These are phyloP conservation scores for Agrilus planipennis DNA, from an alignment of 1,140 invertebrate genomes.

Conservation along the genomic window DNA sequence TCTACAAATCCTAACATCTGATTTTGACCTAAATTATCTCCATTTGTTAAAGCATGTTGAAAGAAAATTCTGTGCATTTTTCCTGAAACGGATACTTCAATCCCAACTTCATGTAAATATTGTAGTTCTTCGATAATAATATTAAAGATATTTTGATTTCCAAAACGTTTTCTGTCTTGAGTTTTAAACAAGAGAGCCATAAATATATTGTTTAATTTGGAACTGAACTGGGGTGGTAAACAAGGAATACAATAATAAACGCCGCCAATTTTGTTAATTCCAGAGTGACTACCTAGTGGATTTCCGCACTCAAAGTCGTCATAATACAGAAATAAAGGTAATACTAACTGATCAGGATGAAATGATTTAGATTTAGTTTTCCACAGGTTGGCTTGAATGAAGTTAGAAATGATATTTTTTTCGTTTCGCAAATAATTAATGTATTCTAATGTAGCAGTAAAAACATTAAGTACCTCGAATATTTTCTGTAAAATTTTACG, in stretches of 20 bases:
- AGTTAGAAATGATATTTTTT: background rate
- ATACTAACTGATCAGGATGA: background rate
- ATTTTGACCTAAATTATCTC: conserved; percentile 26
- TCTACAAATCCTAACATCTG: conserved; percentile 18
- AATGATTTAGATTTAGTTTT: background rate
- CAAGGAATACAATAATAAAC: conserved; percentile 1
- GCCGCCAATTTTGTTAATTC: conserved; percentile 1
- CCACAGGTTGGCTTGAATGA: background rate
- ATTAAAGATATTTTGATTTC: background rate
- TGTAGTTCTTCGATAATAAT: conserved; percentile 2
- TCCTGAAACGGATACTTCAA: background rate
- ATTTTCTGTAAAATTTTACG: background rate
- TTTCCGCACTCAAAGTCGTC: conserved; percentile 4
- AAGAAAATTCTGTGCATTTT: conserved; percentile 13
- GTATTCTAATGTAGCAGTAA: background rate
- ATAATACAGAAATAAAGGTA: conserved; percentile 3
- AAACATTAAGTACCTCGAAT: background rate
- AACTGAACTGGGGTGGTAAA: background rate
- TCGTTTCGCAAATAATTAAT: background rate
- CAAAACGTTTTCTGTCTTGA: background rate
- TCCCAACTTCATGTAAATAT: background rate
- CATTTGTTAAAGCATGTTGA: conserved; percentile 16
- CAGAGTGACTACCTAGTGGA: conserved; percentile 5
- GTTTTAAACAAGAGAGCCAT: conserved; percentile 4
- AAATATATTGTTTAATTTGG: conserved; percentile 5